Base-by-base conservation (phyloP, 1,140 invertebrate genomes). In the Periplaneta americana region DNA sequence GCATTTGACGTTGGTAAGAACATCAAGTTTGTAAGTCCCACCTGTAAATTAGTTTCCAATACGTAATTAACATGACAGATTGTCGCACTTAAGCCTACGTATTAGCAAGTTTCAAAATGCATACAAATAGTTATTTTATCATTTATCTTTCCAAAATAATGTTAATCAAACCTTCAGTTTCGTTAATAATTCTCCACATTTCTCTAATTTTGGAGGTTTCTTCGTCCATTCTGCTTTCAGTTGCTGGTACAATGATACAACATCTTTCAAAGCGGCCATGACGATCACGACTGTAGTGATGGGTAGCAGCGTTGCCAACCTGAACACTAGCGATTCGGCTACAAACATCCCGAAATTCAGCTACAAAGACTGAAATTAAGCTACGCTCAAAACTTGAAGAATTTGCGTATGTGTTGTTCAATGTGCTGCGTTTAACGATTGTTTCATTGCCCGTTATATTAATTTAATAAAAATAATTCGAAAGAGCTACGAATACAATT, bases 1-100 rank as follows among this genome's bases (percentile, higher is more conserved):
- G 90, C 90, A 85, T 95, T 95, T 83, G 94, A 93, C 82, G 95
- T 97, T 34, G 97, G 97, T 37, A 99, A 88, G 88, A 97, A 98
- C 80, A 93, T 93, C 48, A 97, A 89, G 86, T 94, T 93, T 0
- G 96, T 98, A 36, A 98, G 89, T 10, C 93, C 94, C 84, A 98
- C 89, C 96, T 97, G 86, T 84, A 90, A 89, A 84, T 81, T 84
- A 83, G 57, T 22, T 28, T 18, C n/a, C 15, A 33, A 37, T 34
- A 75, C 34, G 77, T 28, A 33, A n/a, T 28, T 74, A 75, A 28
- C 9, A 34, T 39, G 75, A 34, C 34, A 18, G 15, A 79, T 15
- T 74, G 75, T 17, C 18, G 34, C 34, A 34, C 18, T 15, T 6
- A 78, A 81, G 11, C n/a, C 32, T 11, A n/a, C 28, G 34, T 34